Percentiles rank a stretch among this genome's conserved stretches.
These are phyloP conservation scores for Sarcophaga subvicina DNA, from an alignment of 2,888 invertebrate genomes.

Conservation along the genomic window DNA sequence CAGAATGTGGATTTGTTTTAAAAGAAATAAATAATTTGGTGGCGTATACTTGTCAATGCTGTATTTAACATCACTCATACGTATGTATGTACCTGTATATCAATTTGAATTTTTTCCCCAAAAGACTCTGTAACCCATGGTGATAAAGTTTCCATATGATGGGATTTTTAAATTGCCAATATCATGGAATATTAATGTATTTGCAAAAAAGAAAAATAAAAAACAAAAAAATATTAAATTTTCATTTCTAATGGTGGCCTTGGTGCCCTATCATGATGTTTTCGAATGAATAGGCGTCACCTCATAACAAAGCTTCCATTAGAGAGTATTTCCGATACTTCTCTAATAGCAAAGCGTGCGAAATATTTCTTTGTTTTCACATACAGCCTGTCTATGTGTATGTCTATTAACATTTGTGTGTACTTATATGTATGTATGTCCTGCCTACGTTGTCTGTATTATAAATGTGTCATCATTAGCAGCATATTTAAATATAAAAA, in stretches of 20 bases:
- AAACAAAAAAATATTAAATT: no score
- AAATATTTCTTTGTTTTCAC: background rate
- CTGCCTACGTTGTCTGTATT: background rate
- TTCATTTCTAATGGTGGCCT: background rate
- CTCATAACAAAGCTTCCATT: background rate
- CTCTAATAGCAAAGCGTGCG: background rate
- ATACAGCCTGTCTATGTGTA: background rate
- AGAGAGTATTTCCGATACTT: no score
- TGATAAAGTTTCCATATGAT: background rate
- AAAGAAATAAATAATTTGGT: no score
- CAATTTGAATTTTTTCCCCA: background rate
- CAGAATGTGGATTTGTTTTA: no score
- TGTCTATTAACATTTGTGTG: background rate
- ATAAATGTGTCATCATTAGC: constrained; percentile 42
- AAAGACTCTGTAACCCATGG: background rate
- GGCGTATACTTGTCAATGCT: no score
- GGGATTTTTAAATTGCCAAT: constrained; percentile 42
- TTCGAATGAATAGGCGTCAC: background rate
- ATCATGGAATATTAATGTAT: background rate
- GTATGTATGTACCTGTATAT: background rate
- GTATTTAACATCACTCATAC: background rate
- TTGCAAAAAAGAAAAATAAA: no score
- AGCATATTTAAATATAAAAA: constrained; percentile 12
- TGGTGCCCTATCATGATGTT: background rate
- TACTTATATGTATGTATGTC: background rate